These are phyloP conservation scores for Halocaridina rubra DNA, from an alignment of 2,888 invertebrate genomes.

Conservation along the genomic window DNA sequence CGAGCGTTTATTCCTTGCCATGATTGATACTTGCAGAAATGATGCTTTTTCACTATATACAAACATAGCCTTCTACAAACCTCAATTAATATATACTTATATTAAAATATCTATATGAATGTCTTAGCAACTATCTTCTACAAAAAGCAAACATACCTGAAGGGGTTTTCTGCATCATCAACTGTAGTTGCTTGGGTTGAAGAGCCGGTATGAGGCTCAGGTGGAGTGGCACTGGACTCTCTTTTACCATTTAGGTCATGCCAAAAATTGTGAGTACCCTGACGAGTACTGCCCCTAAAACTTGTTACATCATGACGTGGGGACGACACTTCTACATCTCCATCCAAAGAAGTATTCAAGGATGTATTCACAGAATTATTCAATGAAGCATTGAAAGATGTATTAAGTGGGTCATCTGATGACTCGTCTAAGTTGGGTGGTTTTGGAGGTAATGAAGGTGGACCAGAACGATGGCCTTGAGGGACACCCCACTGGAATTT, in stretches of 20 bases:
- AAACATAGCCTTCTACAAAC: too few species aligned
- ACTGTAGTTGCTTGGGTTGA: not conserved
- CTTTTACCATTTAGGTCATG: slow-evolving; percentile 30
- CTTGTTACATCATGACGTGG: not conserved
- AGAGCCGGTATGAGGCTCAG: not conserved
- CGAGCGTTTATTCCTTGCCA: too few species aligned
- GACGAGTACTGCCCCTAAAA: slow-evolving; percentile 14
- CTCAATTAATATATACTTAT: too few species aligned
- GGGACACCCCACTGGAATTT: slow-evolving; percentile 55
- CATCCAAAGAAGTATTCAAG: slow-evolving; percentile 53
- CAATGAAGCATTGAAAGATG: slow-evolving; percentile 35
- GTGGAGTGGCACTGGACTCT: not conserved
- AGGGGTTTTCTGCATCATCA: slow-evolving; percentile 43
- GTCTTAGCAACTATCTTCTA: too few species aligned
- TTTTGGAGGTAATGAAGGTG: not conserved
- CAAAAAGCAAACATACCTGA: slow-evolving; percentile 44
- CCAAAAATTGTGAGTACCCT: slow-evolving; percentile 64
- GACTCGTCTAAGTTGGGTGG: slow-evolving; percentile 31
- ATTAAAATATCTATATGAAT: too few species aligned
- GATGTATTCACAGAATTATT: slow-evolving; percentile 31
- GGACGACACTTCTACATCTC: slow-evolving; percentile 20
- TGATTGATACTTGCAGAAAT: too few species aligned
- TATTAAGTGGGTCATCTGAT: slow-evolving; percentile 43
- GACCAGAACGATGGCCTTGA: not conserved
- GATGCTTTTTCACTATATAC: too few species aligned